Evolutionary conservation across 2,113 vertebrate species (phyloP), one percentile per base, ranked within the genome.

Genomic region (Gnathonemus echidnorhynchus): DNA sequence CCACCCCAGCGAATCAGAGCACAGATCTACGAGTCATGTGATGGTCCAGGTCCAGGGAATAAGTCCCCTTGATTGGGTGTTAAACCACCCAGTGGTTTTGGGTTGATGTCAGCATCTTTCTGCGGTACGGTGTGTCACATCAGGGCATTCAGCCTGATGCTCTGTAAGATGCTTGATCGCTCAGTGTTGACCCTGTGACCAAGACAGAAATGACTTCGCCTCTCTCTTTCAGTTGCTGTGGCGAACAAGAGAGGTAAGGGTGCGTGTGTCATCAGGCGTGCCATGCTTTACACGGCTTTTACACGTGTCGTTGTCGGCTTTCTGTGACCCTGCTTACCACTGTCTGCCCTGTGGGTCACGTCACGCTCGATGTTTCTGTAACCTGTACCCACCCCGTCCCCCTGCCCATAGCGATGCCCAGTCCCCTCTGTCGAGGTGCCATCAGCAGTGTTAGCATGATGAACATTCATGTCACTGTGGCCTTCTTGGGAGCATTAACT

Each of bases 181-280:
- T 83, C 74, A 31, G 21, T 45, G 88, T 50, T 89, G 53, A 48
- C 80, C 90, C 91, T 90, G 58, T 17, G 86, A 90, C 90, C 53
- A 83, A 0, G 24, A 7, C 24, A 90, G 66, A 84, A 90, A 90
- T 66, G 52, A 70, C 49, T 88, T 11, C 52, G n/a, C n/a, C 86
- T 90, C 39, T 90, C 50, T 84, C 86, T 90, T 90, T 50, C 90
- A 90, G 90, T 90, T 90, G 90, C 87, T 13, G 50, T 90, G 19
- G 66, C 70, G 11, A 77, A 88, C 49, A 90, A 62, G 70, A 90
- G 74, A 90, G 90, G 90, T 90, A 84, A 83, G 90, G 50, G 9
- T 80, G n/a, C 49, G 52, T 66, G 74, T 89, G 27, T 53, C 45
- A 3, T 17, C 39, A 39, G 49, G 74, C 8, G 49, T 19, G 31